These are phyloP conservation scores for Drosophila sp. DNA, from an alignment of 1,140 invertebrate species.

Conservation along the genomic window DNA sequence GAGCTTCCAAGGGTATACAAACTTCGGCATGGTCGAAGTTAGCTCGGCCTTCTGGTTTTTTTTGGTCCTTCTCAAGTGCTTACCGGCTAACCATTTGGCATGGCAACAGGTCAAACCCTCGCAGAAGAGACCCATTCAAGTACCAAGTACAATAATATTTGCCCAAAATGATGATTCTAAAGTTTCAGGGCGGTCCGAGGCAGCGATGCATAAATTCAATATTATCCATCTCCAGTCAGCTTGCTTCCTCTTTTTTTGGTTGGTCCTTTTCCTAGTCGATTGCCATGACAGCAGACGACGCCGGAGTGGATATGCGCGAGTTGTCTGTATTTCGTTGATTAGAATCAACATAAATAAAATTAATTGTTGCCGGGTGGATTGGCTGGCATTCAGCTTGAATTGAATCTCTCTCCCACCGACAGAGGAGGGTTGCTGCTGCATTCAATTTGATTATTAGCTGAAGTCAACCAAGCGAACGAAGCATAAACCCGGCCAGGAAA, in stretches of 20 bases:
- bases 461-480: constrained; percentile 44
- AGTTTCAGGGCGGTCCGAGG: constrained; percentile 20
- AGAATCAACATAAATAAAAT: constrained; percentile 81
- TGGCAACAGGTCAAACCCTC: constrained; percentile 39
- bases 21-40: background rate
- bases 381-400: constrained; percentile 1
- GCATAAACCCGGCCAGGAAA: constrained; percentile 18
- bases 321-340: constrained; percentile 58
- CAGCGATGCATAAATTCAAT: constrained; percentile 65
- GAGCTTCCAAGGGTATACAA: background rate
- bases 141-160: constrained; percentile 49
- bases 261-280: constrained; percentile 30
- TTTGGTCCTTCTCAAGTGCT: background rate
- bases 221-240: constrained; percentile 47
- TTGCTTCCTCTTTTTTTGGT: constrained; percentile 31
- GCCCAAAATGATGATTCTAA: constrained; percentile 13
- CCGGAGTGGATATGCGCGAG: constrained; percentile 8
- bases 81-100: constrained; percentile 35
- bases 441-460: constrained; percentile 79
- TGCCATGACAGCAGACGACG: constrained; percentile 52
- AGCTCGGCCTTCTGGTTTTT: background rate
- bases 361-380: constrained; percentile 72
- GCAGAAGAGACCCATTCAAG: constrained; percentile 4
- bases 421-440: constrained; percentile 53
- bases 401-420: background rate